Conservation (phyloP, 1,140 invertebrate species). For the Papilio glaucus region DNA sequence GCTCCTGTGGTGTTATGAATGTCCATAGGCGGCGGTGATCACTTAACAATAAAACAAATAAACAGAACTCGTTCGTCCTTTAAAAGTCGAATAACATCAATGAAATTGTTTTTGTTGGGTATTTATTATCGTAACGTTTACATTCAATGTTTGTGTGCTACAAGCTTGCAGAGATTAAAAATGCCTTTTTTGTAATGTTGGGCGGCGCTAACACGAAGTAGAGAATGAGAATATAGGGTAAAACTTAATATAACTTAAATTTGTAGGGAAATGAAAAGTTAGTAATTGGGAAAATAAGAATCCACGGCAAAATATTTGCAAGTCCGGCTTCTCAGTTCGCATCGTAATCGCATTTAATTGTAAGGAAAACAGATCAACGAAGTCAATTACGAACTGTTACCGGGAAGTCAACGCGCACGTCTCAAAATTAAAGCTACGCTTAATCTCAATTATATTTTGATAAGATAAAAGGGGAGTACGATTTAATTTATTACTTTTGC, state of each 20-base stretch:
- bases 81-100: too few relatives aligned
- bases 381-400: slow-evolving; percentile 6
- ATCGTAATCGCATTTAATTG: too few relatives aligned
- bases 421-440: neutral
- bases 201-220: neutral
- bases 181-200: neutral
- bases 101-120: too few relatives aligned
- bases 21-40: too few relatives aligned
- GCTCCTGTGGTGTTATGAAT: too few relatives aligned
- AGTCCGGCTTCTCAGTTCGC: too few relatives aligned
- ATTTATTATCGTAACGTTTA: too few relatives aligned
- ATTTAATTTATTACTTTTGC: slow-evolving; percentile 1
- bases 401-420: neutral
- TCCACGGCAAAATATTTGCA: neutral
- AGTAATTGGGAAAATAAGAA: neutral
- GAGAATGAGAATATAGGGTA: neutral
- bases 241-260: neutral
- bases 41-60: too few relatives aligned
- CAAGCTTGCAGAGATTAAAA: neutral
- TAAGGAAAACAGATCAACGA: neutral
- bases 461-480: neutral
- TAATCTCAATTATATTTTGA: neutral
- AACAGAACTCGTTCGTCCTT: too few relatives aligned
- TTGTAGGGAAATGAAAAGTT: neutral
- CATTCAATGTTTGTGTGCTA: neutral